Percentiles rank a stretch among this genome's conserved stretches.
phyloP scores from a whole-genome alignment of 2,888 invertebrate species.

The Carterocephalus palaemon region DNA sequence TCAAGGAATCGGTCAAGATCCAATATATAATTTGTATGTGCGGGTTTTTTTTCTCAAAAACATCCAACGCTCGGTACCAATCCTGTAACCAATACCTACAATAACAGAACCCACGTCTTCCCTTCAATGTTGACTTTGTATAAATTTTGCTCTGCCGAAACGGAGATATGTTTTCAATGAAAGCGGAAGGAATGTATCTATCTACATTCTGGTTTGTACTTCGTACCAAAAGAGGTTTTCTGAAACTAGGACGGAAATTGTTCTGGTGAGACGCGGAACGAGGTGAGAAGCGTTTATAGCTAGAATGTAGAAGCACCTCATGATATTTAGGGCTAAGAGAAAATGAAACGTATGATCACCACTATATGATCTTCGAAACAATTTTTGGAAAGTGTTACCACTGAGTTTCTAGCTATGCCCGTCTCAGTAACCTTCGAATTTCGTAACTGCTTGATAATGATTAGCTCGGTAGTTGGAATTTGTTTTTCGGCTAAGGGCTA shows the following conservation, averaged over 20 bases:
- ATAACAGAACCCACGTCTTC: constrained; percentile 11
- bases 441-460: too few relatives aligned
- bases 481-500: too few relatives aligned
- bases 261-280: constrained; percentile 18
- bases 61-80: too few relatives aligned
- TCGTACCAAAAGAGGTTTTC: constrained; percentile 20
- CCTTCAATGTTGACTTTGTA: constrained; percentile 31
- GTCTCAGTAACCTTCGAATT: too few relatives aligned
- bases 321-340: constrained; percentile 8
- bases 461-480: too few relatives aligned
- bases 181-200: constrained; percentile 28
- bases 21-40: too few relatives aligned
- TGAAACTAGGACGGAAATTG: constrained; percentile 21
- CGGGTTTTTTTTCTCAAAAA: too few relatives aligned
- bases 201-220: constrained; percentile 1
- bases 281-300: constrained; percentile 16
- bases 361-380: too few relatives aligned
- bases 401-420: too few relatives aligned
- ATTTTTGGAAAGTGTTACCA: too few relatives aligned
- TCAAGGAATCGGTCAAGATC: too few relatives aligned
- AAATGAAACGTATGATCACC: not conserved
- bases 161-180: constrained; percentile 33
- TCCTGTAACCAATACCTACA: too few relatives aligned
- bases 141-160: constrained; percentile 31
- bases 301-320: not conserved